Percentiles rank a stretch among this genome's conserved stretches.
These are phyloP conservation scores for Sibirionetta formosa DNA, from an alignment of 2,797 vertebrate genomes.

Conservation along the genomic window DNA sequence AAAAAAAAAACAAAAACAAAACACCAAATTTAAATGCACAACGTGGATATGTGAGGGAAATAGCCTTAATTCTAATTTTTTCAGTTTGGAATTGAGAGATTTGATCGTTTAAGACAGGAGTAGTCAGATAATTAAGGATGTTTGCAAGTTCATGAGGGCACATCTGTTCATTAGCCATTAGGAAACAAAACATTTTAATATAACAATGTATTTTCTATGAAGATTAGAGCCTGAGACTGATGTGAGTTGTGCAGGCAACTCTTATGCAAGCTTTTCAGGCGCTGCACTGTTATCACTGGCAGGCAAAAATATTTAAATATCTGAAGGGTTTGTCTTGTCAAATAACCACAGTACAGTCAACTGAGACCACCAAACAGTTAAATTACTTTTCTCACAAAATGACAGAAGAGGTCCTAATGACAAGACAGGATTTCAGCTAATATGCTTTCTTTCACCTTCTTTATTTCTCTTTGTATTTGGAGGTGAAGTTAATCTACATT, in stretches of 20 bases:
- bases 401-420: neutral
- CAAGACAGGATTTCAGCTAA: neutral
- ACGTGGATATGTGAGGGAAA: fast-evolving
- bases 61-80: neutral
- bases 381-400: neutral
- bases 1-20: too few species aligned
- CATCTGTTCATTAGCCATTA: neutral
- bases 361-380: neutral
- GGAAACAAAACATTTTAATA: neutral
- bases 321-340: neutral
- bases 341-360: neutral
- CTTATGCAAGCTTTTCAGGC: fast-evolving
- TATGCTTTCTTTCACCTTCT: neutral
- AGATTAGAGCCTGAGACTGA: neutral
- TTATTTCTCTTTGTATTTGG: neutral
- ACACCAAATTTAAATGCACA: neutral
- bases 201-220: neutral
- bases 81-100: neutral
- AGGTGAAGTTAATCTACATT: neutral
- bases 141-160: neutral
- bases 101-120: neutral
- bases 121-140: neutral
- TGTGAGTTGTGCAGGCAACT: neutral
- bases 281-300: neutral
- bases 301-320: neutral